phyloP scores from a whole-genome alignment of 2,888 invertebrate genomes.

The Synanthedon formicaeformis region DNA sequence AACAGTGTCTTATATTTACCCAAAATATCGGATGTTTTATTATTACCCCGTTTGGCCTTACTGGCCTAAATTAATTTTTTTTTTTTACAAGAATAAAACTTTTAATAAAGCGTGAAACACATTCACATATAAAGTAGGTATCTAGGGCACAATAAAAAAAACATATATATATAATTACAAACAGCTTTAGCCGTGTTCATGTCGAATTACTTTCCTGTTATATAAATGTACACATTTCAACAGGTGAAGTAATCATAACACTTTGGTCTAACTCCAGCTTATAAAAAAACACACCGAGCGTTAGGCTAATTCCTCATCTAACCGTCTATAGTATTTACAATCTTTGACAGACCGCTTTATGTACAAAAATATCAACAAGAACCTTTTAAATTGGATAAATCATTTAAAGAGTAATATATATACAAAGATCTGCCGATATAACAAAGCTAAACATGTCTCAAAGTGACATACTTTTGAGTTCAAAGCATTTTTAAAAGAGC shows the following conservation, averaged over 20 bases:
- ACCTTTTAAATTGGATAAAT: conserved; percentile 18
- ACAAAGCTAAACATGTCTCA: conserved; percentile 44
- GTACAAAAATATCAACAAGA: conserved; percentile 12
- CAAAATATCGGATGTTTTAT: too few species aligned
- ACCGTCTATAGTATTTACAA: conserved; percentile 5
- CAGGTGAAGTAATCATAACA: conserved; percentile 63
- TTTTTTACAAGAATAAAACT: too few species aligned
- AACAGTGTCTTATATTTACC: too few species aligned
- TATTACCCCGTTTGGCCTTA: too few species aligned
- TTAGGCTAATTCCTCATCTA: background rate
- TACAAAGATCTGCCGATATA: conserved; percentile 67
- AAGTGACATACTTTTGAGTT: conserved; percentile 21
- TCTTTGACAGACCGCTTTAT: conserved; percentile 4
- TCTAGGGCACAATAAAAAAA: background rate
- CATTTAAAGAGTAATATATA: conserved; percentile 50
- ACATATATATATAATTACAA: conserved; percentile 23
- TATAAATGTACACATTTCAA: conserved; percentile 35
- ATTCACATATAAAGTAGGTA: background rate
- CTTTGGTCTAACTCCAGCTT: conserved; percentile 80
- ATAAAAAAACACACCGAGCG: background rate
- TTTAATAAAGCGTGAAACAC: too few species aligned
- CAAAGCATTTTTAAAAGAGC: conserved; percentile 59
- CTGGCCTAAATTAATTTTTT: background rate
- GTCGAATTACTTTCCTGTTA: conserved; percentile 51
- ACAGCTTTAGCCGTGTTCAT: conserved; percentile 51